Percentiles rank a stretch among this genome's conserved stretches.
These are phyloP conservation scores for Acleris holmiana DNA, from an alignment of 2,888 invertebrate species.

Conservation along the genomic window DNA sequence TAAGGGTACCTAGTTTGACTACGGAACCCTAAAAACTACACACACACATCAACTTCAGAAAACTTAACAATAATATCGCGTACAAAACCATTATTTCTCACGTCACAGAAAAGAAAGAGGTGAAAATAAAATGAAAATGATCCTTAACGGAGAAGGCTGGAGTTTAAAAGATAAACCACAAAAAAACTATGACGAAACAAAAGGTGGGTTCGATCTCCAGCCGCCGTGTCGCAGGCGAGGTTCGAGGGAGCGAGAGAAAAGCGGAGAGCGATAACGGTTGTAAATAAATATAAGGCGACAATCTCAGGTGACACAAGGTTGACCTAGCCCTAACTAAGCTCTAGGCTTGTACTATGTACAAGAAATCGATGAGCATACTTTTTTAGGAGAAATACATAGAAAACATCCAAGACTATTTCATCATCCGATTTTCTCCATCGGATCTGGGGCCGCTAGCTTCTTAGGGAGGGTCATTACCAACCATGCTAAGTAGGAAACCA, in stretches of 20 bases:
- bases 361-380: too few species aligned
- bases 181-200: constrained; percentile 48
- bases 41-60: background rate
- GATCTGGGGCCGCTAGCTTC: too few species aligned
- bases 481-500: too few species aligned
- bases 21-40: too few species aligned
- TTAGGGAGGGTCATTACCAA: too few species aligned
- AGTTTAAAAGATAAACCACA: constrained; percentile 20
- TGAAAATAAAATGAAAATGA: constrained; percentile 29
- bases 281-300: background rate
- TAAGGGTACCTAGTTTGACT: too few species aligned
- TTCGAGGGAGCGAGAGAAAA: constrained; percentile 32
- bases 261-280: constrained; percentile 36
- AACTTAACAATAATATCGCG: background rate
- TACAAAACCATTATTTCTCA: constrained; percentile 7
- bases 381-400: too few species aligned
- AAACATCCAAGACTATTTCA: too few species aligned
- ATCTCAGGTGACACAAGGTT: too few species aligned
- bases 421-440: too few species aligned
- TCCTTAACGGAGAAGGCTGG: constrained; percentile 1
- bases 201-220: constrained; percentile 58
- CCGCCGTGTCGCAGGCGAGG: constrained; percentile 47
- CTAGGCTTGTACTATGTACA: too few species aligned
- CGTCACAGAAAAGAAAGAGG: constrained; percentile 15
- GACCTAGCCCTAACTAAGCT: too few species aligned